Percentiles rank a stretch among this genome's conserved stretches.
Conservation (phyloP, 2,113 vertebrate genomes). For the Dendrocopos noguchii region DNA sequence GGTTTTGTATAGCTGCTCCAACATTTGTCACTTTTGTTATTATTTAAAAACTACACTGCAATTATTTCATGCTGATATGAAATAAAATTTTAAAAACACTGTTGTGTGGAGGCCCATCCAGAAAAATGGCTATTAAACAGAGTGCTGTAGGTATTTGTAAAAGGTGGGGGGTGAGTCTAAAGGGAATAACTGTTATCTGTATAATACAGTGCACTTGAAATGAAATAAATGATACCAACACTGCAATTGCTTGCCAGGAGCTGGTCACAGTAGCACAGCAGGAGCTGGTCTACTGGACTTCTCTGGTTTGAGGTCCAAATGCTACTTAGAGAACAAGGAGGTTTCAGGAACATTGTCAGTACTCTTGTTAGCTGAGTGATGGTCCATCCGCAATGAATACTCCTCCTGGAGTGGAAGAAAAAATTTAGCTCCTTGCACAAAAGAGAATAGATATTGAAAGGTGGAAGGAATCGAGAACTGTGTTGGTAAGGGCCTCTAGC, state of each 20-base stretch:
- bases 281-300: background rate
- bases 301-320: background rate
- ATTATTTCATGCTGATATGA: background rate
- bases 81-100: background rate
- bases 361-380: background rate
- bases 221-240: background rate
- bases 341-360: background rate
- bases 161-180: background rate
- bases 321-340: background rate
- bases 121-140: background rate
- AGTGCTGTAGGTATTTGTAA: background rate
- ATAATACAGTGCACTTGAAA: background rate
- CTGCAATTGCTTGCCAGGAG: background rate
- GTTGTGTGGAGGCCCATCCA: background rate
- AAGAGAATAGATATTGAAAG: background rate
- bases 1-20: background rate
- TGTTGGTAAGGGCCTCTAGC: background rate
- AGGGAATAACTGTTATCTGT: background rate
- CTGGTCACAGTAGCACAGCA: background rate
- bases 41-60: background rate
- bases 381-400: background rate
- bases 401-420: background rate
- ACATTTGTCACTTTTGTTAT: background rate
- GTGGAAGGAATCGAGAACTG: background rate
- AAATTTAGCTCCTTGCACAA: too few relatives aligned